These are phyloP conservation scores for Eupsittula cactorum DNA, from an alignment of 2,113 vertebrate species.

Conservation along the genomic window DNA sequence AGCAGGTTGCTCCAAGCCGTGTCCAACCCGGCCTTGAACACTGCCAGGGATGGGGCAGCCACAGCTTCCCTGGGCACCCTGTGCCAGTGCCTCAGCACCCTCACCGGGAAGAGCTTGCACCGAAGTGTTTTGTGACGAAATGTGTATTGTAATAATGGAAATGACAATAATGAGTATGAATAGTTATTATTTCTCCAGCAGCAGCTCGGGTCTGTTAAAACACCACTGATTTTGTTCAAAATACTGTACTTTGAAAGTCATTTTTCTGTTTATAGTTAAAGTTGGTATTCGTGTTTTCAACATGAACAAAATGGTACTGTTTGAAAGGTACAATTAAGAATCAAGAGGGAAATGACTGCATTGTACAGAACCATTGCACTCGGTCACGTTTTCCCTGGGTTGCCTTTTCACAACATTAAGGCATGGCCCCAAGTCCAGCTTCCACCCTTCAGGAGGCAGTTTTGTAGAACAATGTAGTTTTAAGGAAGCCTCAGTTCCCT, in stretches of 20 bases:
- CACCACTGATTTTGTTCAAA: not conserved
- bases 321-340: not conserved
- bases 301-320: not conserved
- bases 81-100: not conserved
- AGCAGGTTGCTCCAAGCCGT: not conserved
- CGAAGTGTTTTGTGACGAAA: not conserved
- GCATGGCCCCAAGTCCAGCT: not conserved
- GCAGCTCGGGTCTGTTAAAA: not conserved
- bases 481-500: not conserved
- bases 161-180: not conserved
- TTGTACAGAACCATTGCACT: not conserved
- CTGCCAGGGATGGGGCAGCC: not conserved
- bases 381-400: not conserved
- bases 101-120: not conserved
- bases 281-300: not conserved
- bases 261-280: not conserved
- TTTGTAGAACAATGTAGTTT: not conserved
- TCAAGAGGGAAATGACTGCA: fast-evolving
- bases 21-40: not conserved
- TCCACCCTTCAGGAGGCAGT: not conserved
- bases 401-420: not conserved
- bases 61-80: not conserved
- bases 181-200: not conserved
- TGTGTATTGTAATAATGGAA: not conserved
- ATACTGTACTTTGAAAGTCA: not conserved